Conservation (phyloP, 2,797 vertebrate genomes). For the Karalla daura region DNA sequence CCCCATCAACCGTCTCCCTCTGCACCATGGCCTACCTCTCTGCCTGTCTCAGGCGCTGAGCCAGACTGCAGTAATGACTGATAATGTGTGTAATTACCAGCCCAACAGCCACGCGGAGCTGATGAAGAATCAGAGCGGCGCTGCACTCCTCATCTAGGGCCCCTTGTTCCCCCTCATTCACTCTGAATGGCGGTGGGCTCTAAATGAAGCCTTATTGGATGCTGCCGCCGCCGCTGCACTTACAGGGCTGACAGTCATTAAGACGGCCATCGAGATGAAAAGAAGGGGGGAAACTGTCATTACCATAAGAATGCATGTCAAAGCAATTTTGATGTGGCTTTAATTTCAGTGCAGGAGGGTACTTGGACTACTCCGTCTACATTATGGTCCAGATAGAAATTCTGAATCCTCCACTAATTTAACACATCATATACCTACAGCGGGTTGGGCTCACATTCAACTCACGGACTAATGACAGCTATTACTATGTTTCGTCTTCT, state of each 20-base stretch:
- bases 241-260: constrained; percentile 63
- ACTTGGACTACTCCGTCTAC: constrained; percentile 37
- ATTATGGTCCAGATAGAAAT: constrained; percentile 37
- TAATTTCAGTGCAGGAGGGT: constrained; percentile 59
- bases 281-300: constrained; percentile 44
- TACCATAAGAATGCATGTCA: constrained; percentile 78
- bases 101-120: constrained; percentile 61
- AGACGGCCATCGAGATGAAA: constrained; percentile 63
- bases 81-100: constrained; percentile 82
- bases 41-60: constrained; percentile 56
- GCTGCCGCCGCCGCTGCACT: constrained; percentile 52
- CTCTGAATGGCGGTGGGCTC: constrained; percentile 62
- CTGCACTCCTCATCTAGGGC: constrained; percentile 62
- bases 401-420: constrained; percentile 57
- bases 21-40: constrained; percentile 26
- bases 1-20: constrained; percentile 19
- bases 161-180: constrained; percentile 72
- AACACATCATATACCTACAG: constrained; percentile 57
- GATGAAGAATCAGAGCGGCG: constrained; percentile 66
- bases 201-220: constrained; percentile 62
- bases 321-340: constrained; percentile 70
- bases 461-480: constrained; percentile 43
- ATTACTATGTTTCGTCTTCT: constrained; percentile 13
- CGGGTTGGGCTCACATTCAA: constrained; percentile 45
- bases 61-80: constrained; percentile 78